phyloP scores from a whole-genome alignment of 2,797 vertebrate species.

The Pantherophis alleghaniensis region DNA sequence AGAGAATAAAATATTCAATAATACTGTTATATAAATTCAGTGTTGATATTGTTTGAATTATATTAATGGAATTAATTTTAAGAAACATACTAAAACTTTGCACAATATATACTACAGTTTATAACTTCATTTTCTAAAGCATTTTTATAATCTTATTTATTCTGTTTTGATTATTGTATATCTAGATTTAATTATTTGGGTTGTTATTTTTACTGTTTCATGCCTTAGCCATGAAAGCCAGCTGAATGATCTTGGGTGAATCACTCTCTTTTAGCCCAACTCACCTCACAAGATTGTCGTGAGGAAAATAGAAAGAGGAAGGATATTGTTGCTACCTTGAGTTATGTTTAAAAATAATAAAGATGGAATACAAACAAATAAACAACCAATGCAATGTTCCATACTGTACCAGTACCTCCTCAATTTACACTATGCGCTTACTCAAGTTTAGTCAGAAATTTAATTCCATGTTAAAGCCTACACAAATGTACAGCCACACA shows the following conservation, averaged over 20 bases:
- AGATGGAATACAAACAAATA: neutral
- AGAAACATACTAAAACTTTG: neutral
- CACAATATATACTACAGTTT: neutral
- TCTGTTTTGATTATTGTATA: neutral
- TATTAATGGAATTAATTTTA: neutral
- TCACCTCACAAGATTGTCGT: neutral
- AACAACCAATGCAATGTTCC: neutral
- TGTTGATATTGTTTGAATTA: neutral
- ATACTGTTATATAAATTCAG: neutral
- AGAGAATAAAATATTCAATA: neutral
- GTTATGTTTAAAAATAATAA: neutral
- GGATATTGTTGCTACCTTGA: neutral
- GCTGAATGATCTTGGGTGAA: neutral
- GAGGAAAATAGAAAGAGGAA: neutral
- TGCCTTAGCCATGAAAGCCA: neutral
- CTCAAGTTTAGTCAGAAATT: neutral
- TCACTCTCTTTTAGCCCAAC: neutral
- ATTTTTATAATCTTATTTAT: neutral
- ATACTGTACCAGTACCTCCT: neutral
- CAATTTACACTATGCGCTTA: neutral
- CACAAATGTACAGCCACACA: neutral
- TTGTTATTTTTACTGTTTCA: neutral
- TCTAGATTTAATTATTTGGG: neutral
- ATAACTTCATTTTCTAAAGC: neutral
- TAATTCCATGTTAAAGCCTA: neutral